Evolutionary conservation across 2,888 invertebrate genomes (phyloP).

Genomic region (Acanthosepion pharaonis): DNA sequence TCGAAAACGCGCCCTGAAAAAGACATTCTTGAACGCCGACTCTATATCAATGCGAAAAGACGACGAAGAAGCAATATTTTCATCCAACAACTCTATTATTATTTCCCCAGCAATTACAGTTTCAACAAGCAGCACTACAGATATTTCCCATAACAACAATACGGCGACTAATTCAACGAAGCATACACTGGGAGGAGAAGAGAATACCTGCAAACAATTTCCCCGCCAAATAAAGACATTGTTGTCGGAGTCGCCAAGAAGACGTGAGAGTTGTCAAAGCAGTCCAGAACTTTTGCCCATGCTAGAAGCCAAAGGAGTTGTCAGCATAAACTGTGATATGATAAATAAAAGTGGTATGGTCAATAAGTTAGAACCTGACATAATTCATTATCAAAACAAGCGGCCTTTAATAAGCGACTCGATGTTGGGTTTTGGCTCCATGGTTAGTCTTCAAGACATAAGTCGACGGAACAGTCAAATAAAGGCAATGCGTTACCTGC

Average conservation of each 20-base stretch:
- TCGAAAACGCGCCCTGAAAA: background rate
- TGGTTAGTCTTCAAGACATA: background rate
- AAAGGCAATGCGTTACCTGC: background rate
- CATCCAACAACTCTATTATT: background rate
- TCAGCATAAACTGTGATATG: background rate
- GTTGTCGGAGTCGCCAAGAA: background rate
- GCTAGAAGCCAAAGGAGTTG: background rate
- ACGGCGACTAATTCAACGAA: background rate
- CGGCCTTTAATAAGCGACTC: background rate
- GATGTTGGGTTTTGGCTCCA: conserved; percentile 34
- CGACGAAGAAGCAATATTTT: background rate
- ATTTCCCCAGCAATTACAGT: background rate
- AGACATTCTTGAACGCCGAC: background rate
- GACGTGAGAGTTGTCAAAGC: background rate
- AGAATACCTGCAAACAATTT: background rate
- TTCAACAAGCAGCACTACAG: background rate
- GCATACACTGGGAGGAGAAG: background rate
- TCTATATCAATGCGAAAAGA: background rate
- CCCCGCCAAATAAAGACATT: background rate
- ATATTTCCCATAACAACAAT: background rate
- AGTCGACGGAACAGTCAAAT: background rate
- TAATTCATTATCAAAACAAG: background rate
- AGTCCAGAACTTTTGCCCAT: background rate
- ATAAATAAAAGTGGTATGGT: background rate
- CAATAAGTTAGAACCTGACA: background rate